Evolutionary conservation across 1,140 invertebrate species (phyloP).

Genomic region (Lepidurus arcticus): DNA sequence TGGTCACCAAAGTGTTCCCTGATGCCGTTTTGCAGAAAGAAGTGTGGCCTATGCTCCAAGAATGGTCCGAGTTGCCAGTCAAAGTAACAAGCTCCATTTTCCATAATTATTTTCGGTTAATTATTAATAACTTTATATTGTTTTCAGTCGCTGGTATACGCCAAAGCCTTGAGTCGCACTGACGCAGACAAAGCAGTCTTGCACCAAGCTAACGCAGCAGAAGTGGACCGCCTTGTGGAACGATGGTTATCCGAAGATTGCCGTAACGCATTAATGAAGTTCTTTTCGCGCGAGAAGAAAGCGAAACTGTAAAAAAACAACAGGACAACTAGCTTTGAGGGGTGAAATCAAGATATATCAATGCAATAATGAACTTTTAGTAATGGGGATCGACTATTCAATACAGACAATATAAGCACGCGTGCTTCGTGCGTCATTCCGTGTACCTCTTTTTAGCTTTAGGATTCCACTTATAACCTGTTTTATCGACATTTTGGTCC

Average conservation of each 20-base stretch:
- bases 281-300: conserved; percentile 42
- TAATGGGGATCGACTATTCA: background rate
- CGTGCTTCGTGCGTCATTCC: background rate
- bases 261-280: conserved; percentile 50
- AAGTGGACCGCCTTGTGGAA: conserved; percentile 52
- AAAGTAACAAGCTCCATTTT: conserved; percentile 38
- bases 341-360: background rate
- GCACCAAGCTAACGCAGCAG: conserved; percentile 50
- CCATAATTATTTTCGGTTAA: background rate
- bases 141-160: conserved; percentile 50
- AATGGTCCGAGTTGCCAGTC: conserved; percentile 48
- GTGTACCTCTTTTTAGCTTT: too few species aligned
- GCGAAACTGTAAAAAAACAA: background rate
- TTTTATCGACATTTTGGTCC: too few species aligned
- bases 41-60: conserved; percentile 53
- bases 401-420: background rate
- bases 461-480: too few species aligned
- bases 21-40: conserved; percentile 52
- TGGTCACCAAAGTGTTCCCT: conserved; percentile 65
- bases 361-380: background rate
- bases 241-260: conserved; percentile 59
- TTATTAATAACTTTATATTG: conserved; percentile 34
- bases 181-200: conserved; percentile 46
- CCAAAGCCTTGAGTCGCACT: conserved; percentile 52
- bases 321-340: background rate